phyloP scores from a whole-genome alignment of 2,888 invertebrate species.

The Dyspetes luteomarginatus region DNA sequence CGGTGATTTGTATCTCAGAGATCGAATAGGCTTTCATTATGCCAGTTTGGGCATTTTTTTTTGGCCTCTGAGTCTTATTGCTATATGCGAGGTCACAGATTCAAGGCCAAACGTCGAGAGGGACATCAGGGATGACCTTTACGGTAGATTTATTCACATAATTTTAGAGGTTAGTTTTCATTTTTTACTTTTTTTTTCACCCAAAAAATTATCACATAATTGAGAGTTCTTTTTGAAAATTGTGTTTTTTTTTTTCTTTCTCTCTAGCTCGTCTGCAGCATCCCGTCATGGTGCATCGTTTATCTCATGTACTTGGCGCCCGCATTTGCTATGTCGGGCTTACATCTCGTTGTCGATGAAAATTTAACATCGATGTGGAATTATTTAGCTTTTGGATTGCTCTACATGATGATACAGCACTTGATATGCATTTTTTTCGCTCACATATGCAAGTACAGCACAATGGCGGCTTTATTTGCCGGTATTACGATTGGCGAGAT shows the following conservation, averaged over 20 bases:
- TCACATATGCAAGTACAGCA: conserved; percentile 79
- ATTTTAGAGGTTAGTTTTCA: conserved; percentile 90
- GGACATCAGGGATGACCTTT: conserved; percentile 92
- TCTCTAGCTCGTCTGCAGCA: conserved; percentile 89
- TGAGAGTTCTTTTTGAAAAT: no score
- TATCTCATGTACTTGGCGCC: conserved; percentile 94
- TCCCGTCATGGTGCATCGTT: conserved; percentile 91
- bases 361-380: conserved; percentile 79
- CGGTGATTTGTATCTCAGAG: conserved; percentile 89
- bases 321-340: conserved; percentile 94
- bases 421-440: conserved; percentile 78
- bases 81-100: conserved; percentile 82
- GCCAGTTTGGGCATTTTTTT: conserved; percentile 90
- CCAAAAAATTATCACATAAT: background rate
- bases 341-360: conserved; percentile 85
- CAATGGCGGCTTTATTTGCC: conserved; percentile 76
- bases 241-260: background rate
- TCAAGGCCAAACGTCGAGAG: conserved; percentile 87
- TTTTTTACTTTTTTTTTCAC: no score
- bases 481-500: conserved; percentile 79
- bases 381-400: conserved; percentile 77
- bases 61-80: conserved; percentile 88
- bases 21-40: conserved; percentile 94
- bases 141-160: conserved; percentile 91
- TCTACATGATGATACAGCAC: conserved; percentile 80